phyloP scores from a whole-genome alignment of 2,888 invertebrate species.

The Limnephilus lunatus region DNA sequence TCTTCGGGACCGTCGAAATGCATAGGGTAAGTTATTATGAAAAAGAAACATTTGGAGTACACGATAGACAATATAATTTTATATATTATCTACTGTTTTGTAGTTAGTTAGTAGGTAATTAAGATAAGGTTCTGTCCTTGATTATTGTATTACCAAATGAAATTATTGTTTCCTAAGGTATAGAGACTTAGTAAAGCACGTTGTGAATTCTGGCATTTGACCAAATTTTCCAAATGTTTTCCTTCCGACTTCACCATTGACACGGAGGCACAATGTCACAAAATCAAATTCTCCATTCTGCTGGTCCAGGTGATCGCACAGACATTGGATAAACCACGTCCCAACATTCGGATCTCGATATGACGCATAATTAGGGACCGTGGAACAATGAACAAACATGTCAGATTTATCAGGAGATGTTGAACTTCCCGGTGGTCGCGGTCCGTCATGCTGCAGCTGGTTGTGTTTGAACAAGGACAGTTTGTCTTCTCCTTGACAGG shows the following conservation, averaged over 20 bases:
- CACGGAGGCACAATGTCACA: constrained; percentile 31
- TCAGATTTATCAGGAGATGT: constrained; percentile 53
- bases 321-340: constrained; percentile 57
- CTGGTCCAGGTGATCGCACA: constrained; percentile 52
- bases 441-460: constrained; percentile 37
- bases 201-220: constrained; percentile 48
- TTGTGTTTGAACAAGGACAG: constrained; percentile 19
- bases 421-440: neutral
- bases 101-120: too few relatives aligned
- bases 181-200: constrained; percentile 46
- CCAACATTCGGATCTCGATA: constrained; percentile 41
- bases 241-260: constrained; percentile 35
- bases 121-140: neutral
- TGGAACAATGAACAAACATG: constrained; percentile 44
- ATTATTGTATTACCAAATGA: neutral
- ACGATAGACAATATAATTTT: too few relatives aligned
- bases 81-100: too few relatives aligned
- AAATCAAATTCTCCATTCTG: constrained; percentile 18
- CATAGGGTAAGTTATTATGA: too few relatives aligned
- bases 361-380: constrained; percentile 44
- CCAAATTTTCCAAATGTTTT: constrained; percentile 21
- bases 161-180: constrained; percentile 19
- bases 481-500: constrained; percentile 75
- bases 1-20: too few relatives aligned
- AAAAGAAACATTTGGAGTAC: too few relatives aligned